These are phyloP conservation scores for Anolis apletophallus DNA, from an alignment of 2,797 vertebrate species.

Conservation along the genomic window DNA sequence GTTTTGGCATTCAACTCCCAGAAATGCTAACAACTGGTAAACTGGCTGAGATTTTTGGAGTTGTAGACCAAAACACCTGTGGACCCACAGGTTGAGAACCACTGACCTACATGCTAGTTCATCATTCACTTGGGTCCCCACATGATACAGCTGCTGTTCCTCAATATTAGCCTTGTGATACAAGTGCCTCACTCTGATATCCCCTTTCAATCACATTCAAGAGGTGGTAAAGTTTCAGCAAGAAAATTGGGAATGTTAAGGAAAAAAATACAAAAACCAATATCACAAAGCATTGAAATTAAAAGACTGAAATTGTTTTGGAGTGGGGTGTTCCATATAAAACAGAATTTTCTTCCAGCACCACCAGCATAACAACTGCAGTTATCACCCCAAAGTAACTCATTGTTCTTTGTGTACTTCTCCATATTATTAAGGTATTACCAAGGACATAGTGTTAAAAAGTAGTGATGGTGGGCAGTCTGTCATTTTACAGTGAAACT, in stretches of 20 bases:
- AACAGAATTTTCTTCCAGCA: background rate
- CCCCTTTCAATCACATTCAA: background rate
- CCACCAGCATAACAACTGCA: background rate
- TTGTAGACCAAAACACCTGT: no score
- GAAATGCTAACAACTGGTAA: no score
- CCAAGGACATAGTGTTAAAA: background rate
- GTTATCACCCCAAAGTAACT: background rate
- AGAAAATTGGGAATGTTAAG: background rate
- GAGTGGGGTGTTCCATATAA: background rate
- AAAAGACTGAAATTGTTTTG: background rate
- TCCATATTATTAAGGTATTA: background rate
- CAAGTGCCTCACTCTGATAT: background rate
- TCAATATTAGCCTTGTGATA: background rate
- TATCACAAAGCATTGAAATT: background rate
- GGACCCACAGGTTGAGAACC: no score
- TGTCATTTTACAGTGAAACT: background rate
- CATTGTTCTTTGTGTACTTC: background rate
- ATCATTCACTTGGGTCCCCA: no score
- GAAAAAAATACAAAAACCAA: background rate
- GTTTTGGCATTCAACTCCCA: no score
- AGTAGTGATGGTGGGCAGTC: background rate
- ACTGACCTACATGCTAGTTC: no score
- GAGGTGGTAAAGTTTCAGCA: background rate
- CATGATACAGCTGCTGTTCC: no score
- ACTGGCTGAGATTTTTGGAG: no score